Conservation (phyloP, 2,113 vertebrate genomes). For the Onychostruthus taczanowskii region DNA sequence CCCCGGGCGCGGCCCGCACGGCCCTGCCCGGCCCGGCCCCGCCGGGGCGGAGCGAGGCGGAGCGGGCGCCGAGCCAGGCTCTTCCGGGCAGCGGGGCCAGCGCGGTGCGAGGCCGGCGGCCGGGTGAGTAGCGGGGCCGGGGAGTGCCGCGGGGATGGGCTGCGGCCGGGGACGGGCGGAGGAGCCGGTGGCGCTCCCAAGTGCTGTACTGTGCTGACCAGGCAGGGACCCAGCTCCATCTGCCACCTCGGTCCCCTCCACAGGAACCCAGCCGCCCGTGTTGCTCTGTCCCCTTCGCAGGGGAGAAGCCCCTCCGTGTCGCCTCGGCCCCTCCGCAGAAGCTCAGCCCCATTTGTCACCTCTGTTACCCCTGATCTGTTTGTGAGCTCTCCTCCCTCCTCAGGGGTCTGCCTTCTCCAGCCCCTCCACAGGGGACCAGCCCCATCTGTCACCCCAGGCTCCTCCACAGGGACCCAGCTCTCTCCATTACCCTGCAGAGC, state of each 20-base stretch:
- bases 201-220: not conserved
- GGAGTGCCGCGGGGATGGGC: not conserved
- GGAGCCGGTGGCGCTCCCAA: accelerated
- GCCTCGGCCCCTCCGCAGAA: not conserved
- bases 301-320: not conserved
- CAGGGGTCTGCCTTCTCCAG: not conserved
- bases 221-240: not conserved
- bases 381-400: not conserved
- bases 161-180: not conserved
- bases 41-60: not conserved
- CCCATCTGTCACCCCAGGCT: too few relatives aligned
- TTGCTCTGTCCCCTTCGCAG: not conserved
- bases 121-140: not conserved
- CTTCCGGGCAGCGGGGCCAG: not conserved
- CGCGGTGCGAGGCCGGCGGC: not conserved
- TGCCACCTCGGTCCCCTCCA: not conserved
- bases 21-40: not conserved
- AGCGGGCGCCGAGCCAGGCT: not conserved
- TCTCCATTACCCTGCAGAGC: not conserved
- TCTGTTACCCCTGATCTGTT: not conserved
- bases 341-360: not conserved
- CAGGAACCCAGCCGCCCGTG: not conserved
- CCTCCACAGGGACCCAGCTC: too few relatives aligned
- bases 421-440: not conserved
- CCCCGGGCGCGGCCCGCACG: not conserved